Base-by-base conservation (phyloP, 1,140 invertebrate species). In the Homarus americanus region DNA sequence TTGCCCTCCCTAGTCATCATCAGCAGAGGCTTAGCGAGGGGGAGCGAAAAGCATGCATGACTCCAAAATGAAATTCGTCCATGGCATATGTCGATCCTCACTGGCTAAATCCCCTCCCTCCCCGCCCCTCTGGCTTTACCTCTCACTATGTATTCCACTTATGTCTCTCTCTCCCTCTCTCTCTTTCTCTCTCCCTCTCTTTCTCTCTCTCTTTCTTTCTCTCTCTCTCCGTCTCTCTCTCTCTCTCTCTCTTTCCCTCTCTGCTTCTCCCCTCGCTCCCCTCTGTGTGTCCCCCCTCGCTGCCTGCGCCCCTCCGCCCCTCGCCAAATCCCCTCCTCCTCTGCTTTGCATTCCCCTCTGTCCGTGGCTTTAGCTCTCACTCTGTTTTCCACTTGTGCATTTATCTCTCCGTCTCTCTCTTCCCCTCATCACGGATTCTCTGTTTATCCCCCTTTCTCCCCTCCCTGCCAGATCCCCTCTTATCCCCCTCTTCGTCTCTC, bases 41-140 rank as follows among this genome's bases (percentile, higher is more conserved):
- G 87, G 87, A 82, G 79, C 80, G 87, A 83, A 90, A 90, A 90
- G 87, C 87, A 90, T 90, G 87, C 87, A 90, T 90, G 87, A 90
- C 80, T 82, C 87, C 87, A 90, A 90, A 90, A 90, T 90, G 87
- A 90, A 90, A 83, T 90, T 90, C 87, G 87, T 90, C 87, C 87
- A 83, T 90, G 87, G 87, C 87, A 90, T 90, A 90, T 90, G 87
- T 90, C 87, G 87, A 90, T 90, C 87, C 87, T 75, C 41, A 49
- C 79, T 75, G 79, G 79, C 80, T 83, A 90, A 90, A 83, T 83
- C 87, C 66, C 87, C 79, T 76, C 80, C 44, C 80, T 34, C 36
- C 78, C 66, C 58, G 58, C 80, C 87, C 44, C 87, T 73, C 66
- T 83, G 41, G 40, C 87, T 90, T 63, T 83, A 44, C 66, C 87